phyloP scores from a whole-genome alignment of 2,888 invertebrate species.

The Pasiphila rectangulata region DNA sequence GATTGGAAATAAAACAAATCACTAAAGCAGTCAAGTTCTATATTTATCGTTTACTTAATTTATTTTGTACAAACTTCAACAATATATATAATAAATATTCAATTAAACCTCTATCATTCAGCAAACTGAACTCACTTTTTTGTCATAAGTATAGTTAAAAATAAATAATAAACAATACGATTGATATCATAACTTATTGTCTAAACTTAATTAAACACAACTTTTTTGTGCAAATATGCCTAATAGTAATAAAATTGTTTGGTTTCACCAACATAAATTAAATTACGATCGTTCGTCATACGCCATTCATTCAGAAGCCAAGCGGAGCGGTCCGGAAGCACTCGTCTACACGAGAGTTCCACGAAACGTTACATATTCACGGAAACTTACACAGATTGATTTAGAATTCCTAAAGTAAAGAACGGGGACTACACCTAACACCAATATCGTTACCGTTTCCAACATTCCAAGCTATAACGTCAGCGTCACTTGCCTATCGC shows the following conservation, averaged over 20 bases:
- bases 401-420: conserved; percentile 32
- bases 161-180: conserved; percentile 73
- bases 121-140: conserved; percentile 81
- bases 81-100: conserved; percentile 82
- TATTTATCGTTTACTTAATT: conserved; percentile 82
- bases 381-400: conserved; percentile 29
- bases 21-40: conserved; percentile 82
- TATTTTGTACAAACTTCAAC: conserved; percentile 83
- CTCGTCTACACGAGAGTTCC: conserved; percentile 29
- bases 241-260: conserved; percentile 75
- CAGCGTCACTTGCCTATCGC: conserved; percentile 19
- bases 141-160: conserved; percentile 77
- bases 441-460: conserved; percentile 23
- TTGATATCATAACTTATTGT: conserved; percentile 80
- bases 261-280: conserved; percentile 71
- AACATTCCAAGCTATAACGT: conserved; percentile 28
- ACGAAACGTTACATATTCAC: conserved; percentile 25
- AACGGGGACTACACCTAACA: conserved; percentile 34
- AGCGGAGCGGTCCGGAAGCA: conserved; percentile 43
- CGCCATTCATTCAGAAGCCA: conserved; percentile 38
- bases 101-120: conserved; percentile 81
- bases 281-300: conserved; percentile 34
- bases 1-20: conserved; percentile 55
- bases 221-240: conserved; percentile 82
- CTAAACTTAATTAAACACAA: conserved; percentile 82